These are phyloP conservation scores for Orthosia gracilis DNA, from an alignment of 2,888 invertebrate species.

Conservation along the genomic window DNA sequence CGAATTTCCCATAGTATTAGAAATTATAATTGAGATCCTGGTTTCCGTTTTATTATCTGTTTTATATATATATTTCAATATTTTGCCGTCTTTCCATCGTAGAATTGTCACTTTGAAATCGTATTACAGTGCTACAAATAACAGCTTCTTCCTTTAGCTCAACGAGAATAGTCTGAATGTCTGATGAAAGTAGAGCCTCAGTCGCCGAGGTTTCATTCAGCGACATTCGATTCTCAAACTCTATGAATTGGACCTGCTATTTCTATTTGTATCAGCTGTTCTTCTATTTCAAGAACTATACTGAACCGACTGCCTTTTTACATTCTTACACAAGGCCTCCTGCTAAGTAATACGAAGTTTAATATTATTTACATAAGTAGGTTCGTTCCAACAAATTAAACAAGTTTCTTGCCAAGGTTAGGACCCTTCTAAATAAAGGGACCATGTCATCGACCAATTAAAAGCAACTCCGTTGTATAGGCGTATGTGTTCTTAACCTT, in stretches of 20 bases:
- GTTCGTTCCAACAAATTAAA: constrained; percentile 24
- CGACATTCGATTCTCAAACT: constrained; percentile 8
- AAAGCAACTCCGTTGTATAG: constrained; percentile 32
- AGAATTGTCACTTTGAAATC: background rate
- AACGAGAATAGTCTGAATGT: background rate
- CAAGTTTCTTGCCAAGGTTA: constrained; percentile 27
- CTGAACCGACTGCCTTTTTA: background rate
- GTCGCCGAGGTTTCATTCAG: background rate
- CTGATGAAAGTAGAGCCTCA: background rate
- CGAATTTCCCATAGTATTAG: background rate
- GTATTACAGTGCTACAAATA: background rate
- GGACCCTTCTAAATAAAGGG: constrained; percentile 39
- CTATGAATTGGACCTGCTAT: background rate
- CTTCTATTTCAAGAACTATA: constrained; percentile 15
- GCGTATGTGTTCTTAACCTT: constrained; percentile 20
- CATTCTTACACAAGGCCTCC: background rate
- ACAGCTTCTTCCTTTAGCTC: constrained; percentile 2
- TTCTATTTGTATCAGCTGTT: background rate
- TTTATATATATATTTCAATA: background rate
- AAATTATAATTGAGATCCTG: background rate
- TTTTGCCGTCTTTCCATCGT: background rate
- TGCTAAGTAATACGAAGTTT: background rate
- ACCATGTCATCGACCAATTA: constrained; percentile 40
- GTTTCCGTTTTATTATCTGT: background rate
- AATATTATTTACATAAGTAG: constrained; percentile 21